A percentile compares a stretch with the other conserved stretches of the same genome.
phyloP scores from a whole-genome alignment of 2,888 invertebrate species.

The Ditula angustiorana region DNA sequence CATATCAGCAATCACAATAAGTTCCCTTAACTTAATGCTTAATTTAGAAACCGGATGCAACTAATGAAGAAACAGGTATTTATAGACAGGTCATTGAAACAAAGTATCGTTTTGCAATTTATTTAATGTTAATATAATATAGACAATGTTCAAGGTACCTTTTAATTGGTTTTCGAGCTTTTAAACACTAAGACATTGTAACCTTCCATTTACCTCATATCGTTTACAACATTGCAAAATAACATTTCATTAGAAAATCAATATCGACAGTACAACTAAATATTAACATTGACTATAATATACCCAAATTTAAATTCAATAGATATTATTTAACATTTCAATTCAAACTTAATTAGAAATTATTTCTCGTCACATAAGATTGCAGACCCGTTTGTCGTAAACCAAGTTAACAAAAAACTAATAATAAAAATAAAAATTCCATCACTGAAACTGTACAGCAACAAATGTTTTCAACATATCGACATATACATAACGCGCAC shows the following conservation, averaged over 20 bases:
- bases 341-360: slow-evolving; percentile 77
- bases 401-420: slow-evolving; percentile 79
- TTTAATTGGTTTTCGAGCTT: slow-evolving; percentile 84
- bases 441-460: slow-evolving; percentile 71
- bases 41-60: no score
- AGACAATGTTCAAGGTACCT: slow-evolving; percentile 86
- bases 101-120: slow-evolving; percentile 70
- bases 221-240: slow-evolving; percentile 80
- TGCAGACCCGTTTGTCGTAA: slow-evolving; percentile 83
- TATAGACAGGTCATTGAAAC: slow-evolving; percentile 25
- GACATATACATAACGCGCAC: slow-evolving; percentile 50
- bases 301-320: slow-evolving; percentile 80
- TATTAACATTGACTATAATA: slow-evolving; percentile 82
- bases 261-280: slow-evolving; percentile 74
- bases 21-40: no score
- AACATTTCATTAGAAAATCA: slow-evolving; percentile 78
- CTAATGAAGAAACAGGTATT: no score
- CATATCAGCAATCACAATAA: no score
- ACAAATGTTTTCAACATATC: slow-evolving; percentile 68
- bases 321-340: slow-evolving; percentile 68
- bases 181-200: slow-evolving; percentile 82
- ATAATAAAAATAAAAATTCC: slow-evolving; percentile 76
- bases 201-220: slow-evolving; percentile 76
- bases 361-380: slow-evolving; percentile 77
- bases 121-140: slow-evolving; percentile 86